Evolutionary conservation across 2,113 vertebrate species (phyloP), one percentile per base, ranked within the genome.

Genomic region (Gopherus flavomarginatus): DNA sequence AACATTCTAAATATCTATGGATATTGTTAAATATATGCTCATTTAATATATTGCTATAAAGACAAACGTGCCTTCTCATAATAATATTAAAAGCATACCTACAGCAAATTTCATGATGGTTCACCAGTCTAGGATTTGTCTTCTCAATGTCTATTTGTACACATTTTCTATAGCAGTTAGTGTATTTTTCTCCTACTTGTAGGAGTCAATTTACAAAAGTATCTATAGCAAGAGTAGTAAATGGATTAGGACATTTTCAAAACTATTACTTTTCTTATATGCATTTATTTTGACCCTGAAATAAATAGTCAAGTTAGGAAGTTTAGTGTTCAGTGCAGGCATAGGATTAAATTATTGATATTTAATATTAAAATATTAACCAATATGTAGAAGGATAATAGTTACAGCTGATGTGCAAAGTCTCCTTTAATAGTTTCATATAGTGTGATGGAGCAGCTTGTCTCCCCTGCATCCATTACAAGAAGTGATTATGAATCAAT

Each of bases 401-500:
- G 19, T 72, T 72, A 22, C 26, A 92, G 31, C 0, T 5, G 21
- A 78, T 6, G 35, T 24, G 19, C 24, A 56, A 91, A 65, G 89
- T 24, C 10, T 86, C 3, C 42, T 81, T 29, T 81, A 5, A 44
- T 5, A 72, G 13, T 35, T 22, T 1, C 7, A 7, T 44, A 0
- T 35, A 8, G 3, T 53, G 83, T 95, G 56, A 52, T 19, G 79
- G 4, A 94, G 24, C 5, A 38, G 35, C 85, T 44, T 83, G 6
- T 90, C 86, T 89, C 7, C 44, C 86, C 12, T 69, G 19, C 4
- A 77, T 88, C 11, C 21, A 44, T 93, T 11, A 88, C 87, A 94
- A 44, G 2, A 6, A 85, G 6, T 85, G 6, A 82, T 80, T 72
- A 65, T 19, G n/a, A 94, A 91, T 83, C 62, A 86, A 42, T 19